Evolutionary conservation across 2,888 invertebrate genomes (phyloP), one percentile per base, ranked within the genome.

Genomic region (Maniola hyperantus): DNA sequence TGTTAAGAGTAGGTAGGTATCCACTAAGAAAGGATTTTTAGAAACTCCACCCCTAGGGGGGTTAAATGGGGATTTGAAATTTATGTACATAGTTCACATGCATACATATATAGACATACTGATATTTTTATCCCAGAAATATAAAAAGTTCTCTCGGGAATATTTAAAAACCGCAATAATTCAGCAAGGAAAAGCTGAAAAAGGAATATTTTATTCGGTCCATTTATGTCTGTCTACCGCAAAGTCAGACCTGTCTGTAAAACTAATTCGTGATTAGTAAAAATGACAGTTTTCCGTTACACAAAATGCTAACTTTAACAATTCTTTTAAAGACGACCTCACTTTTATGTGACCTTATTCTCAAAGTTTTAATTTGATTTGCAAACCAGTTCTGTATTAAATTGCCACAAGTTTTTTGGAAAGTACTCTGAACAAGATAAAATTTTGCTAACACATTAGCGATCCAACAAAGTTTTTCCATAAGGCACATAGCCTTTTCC

Each of bases 301-400:
- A n/a, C 44, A 46, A 5, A 46, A 46, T 46, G 44, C 44, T 46
- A n/a, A 46, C 44, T 46, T 46, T 46, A 5, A n/a, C 5, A 46
- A n/a, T 46, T n/a, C n/a, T 46, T 46, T n/a, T 46, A 46, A 15
- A 46, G 42, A n/a, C 44, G 44, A 46, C 44, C 44, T 46, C 6
- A 46, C 44, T n/a, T 46, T 46, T 46, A 46, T 46, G 15, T 5
- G 44, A 44, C 44, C 11, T 46, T 46, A n/a, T 46, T 46, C n/a
- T 6, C 15, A 46, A 46, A 46, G 44, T 46, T 46, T 6, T 15
- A 46, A 46, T n/a, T 15, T 46, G 6, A 46, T 46, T 2, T 46
- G 15, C 44, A n/a, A 46, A n/a, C 44, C 7, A 7, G n/a, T 6
- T n/a, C n/a, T 15, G 15, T n/a, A 46, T 46, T 46, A 46, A 46